These are phyloP conservation scores for Pseudococcus viburni DNA, from an alignment of 2,888 invertebrate species.

Conservation along the genomic window DNA sequence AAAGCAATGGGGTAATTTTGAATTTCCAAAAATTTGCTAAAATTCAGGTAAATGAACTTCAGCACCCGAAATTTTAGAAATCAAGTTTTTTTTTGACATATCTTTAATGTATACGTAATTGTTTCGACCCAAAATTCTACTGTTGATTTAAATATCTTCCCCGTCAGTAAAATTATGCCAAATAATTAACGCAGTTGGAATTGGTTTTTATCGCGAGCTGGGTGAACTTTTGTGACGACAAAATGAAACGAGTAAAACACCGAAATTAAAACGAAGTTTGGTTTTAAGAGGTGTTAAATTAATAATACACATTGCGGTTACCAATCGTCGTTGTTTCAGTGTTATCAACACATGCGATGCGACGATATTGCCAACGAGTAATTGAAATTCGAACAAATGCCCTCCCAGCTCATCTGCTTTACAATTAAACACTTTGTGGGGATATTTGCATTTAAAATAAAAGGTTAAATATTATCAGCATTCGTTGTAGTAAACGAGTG, in stretches of 20 bases:
- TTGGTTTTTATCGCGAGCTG: background rate
- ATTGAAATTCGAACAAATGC: slow-evolving; percentile 24
- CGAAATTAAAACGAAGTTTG: background rate
- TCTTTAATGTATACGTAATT: too few relatives aligned
- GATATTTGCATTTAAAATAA: slow-evolving; percentile 1
- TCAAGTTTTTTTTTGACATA: too few relatives aligned
- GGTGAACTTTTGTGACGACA: background rate
- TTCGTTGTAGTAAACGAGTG: slow-evolving; percentile 12
- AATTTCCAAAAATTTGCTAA: too few relatives aligned
- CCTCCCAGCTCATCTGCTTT: background rate
- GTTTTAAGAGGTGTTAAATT: slow-evolving; percentile 51
- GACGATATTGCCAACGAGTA: background rate
- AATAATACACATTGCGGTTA: slow-evolving; percentile 54
- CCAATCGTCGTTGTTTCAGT: slow-evolving; percentile 4
- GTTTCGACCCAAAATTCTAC: too few relatives aligned
- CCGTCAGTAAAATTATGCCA: background rate
- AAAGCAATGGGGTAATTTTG: too few relatives aligned
- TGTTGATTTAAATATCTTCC: too few relatives aligned
- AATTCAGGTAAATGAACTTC: too few relatives aligned
- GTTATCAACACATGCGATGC: background rate
- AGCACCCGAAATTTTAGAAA: too few relatives aligned
- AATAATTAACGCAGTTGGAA: slow-evolving; percentile 42
- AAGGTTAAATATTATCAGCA: slow-evolving; percentile 3
- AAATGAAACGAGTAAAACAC: slow-evolving; percentile 20
- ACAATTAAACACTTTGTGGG: slow-evolving; percentile 17